phyloP scores from a whole-genome alignment of 2,797 vertebrate species.

The Pelobates cultripes region DNA sequence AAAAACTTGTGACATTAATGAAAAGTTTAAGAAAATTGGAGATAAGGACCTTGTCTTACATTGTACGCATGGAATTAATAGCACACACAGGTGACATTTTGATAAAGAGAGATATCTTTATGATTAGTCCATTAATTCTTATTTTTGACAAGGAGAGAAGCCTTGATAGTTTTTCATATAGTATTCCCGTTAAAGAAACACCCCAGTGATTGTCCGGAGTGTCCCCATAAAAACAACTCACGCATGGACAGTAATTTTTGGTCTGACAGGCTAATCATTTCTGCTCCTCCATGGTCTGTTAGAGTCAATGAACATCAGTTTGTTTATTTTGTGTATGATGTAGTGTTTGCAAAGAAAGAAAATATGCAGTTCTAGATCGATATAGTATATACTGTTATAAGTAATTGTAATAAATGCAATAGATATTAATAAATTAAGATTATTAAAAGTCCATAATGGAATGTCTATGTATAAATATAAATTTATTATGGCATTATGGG shows the following conservation, averaged over 20 bases:
- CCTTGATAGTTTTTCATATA: neutral
- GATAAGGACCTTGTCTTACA: neutral
- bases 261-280: slow-evolving; percentile 37
- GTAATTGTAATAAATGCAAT: too few relatives aligned
- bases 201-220: slow-evolving; percentile 16
- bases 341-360: neutral
- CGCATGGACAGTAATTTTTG: slow-evolving; percentile 32
- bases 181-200: neutral
- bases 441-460: too few relatives aligned
- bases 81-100: neutral
- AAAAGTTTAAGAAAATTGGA: neutral
- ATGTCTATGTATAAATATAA: too few relatives aligned
- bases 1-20: too few relatives aligned
- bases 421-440: too few relatives aligned
- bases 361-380: neutral
- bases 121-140: neutral
- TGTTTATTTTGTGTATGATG: too few relatives aligned
- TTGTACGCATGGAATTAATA: neutral
- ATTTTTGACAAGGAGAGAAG: neutral
- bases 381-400: too few relatives aligned
- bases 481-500: too few relatives aligned
- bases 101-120: neutral
- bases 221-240: slow-evolving; percentile 15
- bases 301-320: neutral
- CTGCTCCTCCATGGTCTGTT: slow-evolving; percentile 5